A percentile compares a stretch with the other conserved stretches of the same genome.
These are phyloP conservation scores for Tortricodes alternella DNA, from an alignment of 2,888 invertebrate genomes.

Conservation along the genomic window DNA sequence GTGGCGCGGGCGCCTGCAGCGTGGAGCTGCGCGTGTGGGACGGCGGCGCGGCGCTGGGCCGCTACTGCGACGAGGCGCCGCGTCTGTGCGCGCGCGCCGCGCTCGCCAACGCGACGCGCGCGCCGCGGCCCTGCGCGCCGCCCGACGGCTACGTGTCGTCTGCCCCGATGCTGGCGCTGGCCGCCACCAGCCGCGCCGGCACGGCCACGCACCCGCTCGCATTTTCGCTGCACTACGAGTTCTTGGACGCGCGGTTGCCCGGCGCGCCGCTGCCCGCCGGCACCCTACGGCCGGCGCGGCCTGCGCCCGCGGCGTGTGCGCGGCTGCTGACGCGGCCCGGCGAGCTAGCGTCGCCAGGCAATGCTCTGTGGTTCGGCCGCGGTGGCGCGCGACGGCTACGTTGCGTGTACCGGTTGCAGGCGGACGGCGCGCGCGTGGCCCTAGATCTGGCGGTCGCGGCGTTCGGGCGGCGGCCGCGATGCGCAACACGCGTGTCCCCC, in stretches of 20 bases:
- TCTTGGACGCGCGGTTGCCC: constrained; percentile 90
- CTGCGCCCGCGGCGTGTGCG: constrained; percentile 60
- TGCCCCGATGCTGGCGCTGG: constrained; percentile 60
- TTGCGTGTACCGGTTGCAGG: constrained; percentile 90
- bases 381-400: constrained; percentile 90
- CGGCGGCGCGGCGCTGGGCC: constrained; percentile 84
- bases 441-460: constrained; percentile 87
- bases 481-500: constrained; percentile 87
- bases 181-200: constrained; percentile 83
- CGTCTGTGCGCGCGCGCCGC: constrained; percentile 92
- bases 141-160: constrained; percentile 89
- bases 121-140: constrained; percentile 89
- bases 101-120: constrained; percentile 87
- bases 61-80: constrained; percentile 89
- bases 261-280: constrained; percentile 84
- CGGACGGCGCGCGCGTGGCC: constrained; percentile 85
- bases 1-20: constrained; percentile 83
- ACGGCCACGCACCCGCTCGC: constrained; percentile 91
- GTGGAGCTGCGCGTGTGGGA: constrained; percentile 90
- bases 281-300: constrained; percentile 58
- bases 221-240: constrained; percentile 90
- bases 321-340: constrained; percentile 66
- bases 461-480: constrained; percentile 84
- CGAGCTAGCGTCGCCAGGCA: constrained; percentile 88
- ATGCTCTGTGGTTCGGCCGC: constrained; percentile 92